phyloP scores from a whole-genome alignment of 1,140 invertebrate genomes.

The Halictus rubicundus region DNA sequence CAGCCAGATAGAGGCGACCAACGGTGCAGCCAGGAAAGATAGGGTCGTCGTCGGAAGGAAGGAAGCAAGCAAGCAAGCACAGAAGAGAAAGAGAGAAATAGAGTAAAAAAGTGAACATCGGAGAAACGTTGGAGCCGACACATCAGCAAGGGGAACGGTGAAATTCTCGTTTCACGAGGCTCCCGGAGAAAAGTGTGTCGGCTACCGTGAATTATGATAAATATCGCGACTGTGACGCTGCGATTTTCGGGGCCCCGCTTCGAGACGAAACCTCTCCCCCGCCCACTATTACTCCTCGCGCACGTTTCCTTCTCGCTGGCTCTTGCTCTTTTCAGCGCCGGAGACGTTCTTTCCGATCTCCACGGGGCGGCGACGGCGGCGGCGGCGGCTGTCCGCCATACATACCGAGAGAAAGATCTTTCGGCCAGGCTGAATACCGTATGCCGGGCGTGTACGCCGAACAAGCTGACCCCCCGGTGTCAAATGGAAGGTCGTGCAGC shows the following conservation, averaged over 20 bases:
- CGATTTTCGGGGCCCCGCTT: conserved; percentile 47
- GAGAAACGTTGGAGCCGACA: background rate
- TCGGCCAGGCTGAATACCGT: conserved; percentile 25
- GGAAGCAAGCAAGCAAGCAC: background rate
- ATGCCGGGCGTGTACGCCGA: conserved; percentile 30
- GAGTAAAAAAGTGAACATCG: no score
- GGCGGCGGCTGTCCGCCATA: conserved; percentile 34
- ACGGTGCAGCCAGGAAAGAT: conserved; percentile 29
- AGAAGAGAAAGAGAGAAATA: no score
- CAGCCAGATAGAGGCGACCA: conserved; percentile 38
- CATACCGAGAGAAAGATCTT: conserved; percentile 39
- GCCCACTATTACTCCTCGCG: no score
- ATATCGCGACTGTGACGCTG: conserved; percentile 64
- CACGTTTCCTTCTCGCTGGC: background rate
- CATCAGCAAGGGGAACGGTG: background rate
- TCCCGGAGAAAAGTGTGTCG: conserved; percentile 55
- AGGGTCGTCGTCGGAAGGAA: conserved; percentile 12
- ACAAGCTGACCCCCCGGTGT: conserved; percentile 41
- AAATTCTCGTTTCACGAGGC: conserved; percentile 44
- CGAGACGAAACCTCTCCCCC: background rate
- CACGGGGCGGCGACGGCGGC: no score
- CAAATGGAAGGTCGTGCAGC: conserved; percentile 40
- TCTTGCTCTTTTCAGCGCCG: conserved; percentile 22
- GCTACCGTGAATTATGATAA: conserved; percentile 73
- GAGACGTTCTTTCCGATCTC: conserved; percentile 37